Percentiles rank a stretch among this genome's conserved stretches.
Conservation (phyloP, 2,797 vertebrate species). For the Carduelis carduelis region DNA sequence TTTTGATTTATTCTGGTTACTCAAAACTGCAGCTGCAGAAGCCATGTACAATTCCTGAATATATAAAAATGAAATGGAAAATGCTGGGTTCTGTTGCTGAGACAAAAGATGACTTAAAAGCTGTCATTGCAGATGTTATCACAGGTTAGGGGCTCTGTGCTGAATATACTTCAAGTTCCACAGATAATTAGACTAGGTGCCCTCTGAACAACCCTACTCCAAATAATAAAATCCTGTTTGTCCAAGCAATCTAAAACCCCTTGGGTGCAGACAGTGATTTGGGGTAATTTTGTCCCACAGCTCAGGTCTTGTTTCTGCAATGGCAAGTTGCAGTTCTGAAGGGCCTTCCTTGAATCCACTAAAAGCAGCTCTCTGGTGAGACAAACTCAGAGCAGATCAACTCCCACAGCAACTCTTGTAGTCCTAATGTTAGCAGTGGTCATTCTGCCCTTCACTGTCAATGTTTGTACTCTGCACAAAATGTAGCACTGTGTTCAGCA, state of each 20-base stretch:
- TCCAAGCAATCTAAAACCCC: neutral
- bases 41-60: neutral
- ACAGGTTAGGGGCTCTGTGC: neutral
- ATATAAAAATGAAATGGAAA: neutral
- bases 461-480: neutral
- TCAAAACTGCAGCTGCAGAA: neutral
- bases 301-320: neutral
- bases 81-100: neutral
- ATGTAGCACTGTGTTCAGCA: neutral
- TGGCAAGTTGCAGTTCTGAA: neutral
- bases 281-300: neutral
- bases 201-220: neutral
- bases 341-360: neutral
- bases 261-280: neutral
- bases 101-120: neutral
- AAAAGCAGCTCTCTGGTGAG: neutral
- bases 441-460: neutral
- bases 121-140: neutral
- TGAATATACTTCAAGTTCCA: neutral
- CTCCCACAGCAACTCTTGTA: neutral
- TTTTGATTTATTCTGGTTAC: neutral
- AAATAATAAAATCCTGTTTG: neutral
- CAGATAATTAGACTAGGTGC: neutral
- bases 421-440: neutral
- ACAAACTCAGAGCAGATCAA: neutral